These are phyloP conservation scores for Paradisaea rubra DNA, from an alignment of 2,113 vertebrate genomes.

Conservation along the genomic window DNA sequence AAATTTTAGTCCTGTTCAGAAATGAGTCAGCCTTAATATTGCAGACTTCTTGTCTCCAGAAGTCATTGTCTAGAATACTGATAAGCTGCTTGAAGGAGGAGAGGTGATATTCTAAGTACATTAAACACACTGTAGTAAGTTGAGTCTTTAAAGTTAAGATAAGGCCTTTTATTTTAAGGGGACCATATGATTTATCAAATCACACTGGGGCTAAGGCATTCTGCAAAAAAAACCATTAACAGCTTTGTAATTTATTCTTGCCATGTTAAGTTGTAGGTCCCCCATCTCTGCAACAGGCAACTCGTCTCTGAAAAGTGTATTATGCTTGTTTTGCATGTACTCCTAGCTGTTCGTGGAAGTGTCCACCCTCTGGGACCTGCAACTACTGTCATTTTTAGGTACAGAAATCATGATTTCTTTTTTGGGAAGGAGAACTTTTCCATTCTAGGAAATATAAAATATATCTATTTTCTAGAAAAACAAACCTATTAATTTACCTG, in stretches of 20 bases:
- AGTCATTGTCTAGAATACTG: neutral
- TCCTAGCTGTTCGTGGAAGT: neutral
- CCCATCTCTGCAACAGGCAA: neutral
- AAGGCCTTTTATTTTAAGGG: neutral
- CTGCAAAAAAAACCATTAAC: neutral
- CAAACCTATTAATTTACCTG: neutral
- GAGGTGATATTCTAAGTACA: neutral
- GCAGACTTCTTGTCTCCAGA: neutral
- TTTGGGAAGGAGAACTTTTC: neutral
- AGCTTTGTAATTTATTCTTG: neutral
- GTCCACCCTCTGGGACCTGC: accelerated
- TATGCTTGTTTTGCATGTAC: neutral
- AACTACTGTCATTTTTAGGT: neutral
- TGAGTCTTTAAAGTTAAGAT: neutral
- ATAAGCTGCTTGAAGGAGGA: neutral
- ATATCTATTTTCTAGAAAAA: neutral
- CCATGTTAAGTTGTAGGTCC: neutral
- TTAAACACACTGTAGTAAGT: neutral
- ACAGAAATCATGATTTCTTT: neutral
- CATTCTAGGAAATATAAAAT: neutral
- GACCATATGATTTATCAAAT: neutral
- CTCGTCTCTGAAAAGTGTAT: neutral
- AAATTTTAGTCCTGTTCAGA: neutral
- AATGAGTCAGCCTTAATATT: neutral
- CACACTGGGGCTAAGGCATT: neutral